Conservation (phyloP, 1,140 invertebrate genomes). For the Oreohelix idahoensis region DNA sequence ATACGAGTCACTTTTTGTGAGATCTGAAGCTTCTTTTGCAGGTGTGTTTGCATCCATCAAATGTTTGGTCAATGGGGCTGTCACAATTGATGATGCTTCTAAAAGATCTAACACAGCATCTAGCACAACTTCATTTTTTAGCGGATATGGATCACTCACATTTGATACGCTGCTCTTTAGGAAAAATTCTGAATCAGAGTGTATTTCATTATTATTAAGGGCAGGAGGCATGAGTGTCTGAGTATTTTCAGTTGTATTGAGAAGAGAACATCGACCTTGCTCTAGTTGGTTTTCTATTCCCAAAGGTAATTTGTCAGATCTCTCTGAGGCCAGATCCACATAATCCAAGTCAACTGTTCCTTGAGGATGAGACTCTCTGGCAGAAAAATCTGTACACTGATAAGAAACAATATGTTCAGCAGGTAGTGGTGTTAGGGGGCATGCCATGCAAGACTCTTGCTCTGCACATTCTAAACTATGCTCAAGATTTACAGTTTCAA, state of each 20-base stretch:
- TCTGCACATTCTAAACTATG: conserved; percentile 40
- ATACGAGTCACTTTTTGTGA: conserved; percentile 19
- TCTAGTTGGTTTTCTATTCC: neutral
- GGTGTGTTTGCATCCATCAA: neutral
- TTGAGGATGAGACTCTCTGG: neutral
- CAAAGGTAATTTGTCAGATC: neutral
- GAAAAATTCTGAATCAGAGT: conserved; percentile 57
- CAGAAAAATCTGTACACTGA: neutral
- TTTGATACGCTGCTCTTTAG: conserved; percentile 47
- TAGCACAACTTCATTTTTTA: neutral
- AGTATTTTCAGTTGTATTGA: neutral
- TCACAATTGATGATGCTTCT: neutral
- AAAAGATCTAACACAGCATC: neutral
- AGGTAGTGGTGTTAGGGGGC: conserved; percentile 44
- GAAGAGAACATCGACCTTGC: conserved; percentile 31
- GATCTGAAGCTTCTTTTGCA: neutral
- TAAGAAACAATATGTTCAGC: conserved; percentile 11
- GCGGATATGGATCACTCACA: neutral
- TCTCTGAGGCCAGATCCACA: neutral
- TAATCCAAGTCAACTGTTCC: neutral
- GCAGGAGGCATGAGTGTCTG: neutral
- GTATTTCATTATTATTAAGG: conserved; percentile 41
- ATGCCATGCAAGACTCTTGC: conserved; percentile 51
- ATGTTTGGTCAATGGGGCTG: neutral
- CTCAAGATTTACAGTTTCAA: conserved; percentile 45